Conservation (phyloP, 2,888 invertebrate genomes). For the Syrphus vitripennis region DNA sequence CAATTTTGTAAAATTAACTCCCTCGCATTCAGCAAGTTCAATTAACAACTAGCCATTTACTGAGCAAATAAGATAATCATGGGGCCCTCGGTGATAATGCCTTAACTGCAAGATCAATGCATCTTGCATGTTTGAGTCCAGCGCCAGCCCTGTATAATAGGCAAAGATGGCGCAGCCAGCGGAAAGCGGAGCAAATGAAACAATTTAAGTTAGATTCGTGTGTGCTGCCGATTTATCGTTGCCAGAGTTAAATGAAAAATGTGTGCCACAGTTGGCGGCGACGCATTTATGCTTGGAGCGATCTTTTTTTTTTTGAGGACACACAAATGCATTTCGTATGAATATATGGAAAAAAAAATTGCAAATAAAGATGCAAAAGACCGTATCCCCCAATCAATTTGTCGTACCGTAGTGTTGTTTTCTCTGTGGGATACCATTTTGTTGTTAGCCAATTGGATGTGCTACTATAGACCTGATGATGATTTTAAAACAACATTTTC, state of each 20-base stretch:
- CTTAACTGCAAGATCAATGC: no score
- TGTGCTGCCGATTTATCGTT: slow-evolving; percentile 34
- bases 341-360: not conserved
- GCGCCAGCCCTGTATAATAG: not conserved
- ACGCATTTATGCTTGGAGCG: slow-evolving; percentile 14
- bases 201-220: slow-evolving; percentile 49
- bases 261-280: slow-evolving; percentile 13
- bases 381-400: slow-evolving; percentile 51
- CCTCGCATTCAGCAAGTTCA: no score
- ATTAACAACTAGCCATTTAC: no score
- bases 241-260: slow-evolving; percentile 33
- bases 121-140: not conserved
- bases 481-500: not conserved
- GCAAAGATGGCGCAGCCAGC: slow-evolving; percentile 21
- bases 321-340: slow-evolving; percentile 29
- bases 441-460: slow-evolving; percentile 31
- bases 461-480: slow-evolving; percentile 18
- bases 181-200: slow-evolving; percentile 1
- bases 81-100: no score
- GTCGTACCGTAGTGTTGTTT: slow-evolving; percentile 8
- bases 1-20: no score
- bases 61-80: no score
- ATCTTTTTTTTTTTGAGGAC: slow-evolving; percentile 41
- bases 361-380: slow-evolving; percentile 37
- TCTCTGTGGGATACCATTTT: slow-evolving; percentile 16